Evolutionary conservation across 2,888 invertebrate species (phyloP), one percentile per base, ranked within the genome.

Genomic region (Drosophila testacea): DNA sequence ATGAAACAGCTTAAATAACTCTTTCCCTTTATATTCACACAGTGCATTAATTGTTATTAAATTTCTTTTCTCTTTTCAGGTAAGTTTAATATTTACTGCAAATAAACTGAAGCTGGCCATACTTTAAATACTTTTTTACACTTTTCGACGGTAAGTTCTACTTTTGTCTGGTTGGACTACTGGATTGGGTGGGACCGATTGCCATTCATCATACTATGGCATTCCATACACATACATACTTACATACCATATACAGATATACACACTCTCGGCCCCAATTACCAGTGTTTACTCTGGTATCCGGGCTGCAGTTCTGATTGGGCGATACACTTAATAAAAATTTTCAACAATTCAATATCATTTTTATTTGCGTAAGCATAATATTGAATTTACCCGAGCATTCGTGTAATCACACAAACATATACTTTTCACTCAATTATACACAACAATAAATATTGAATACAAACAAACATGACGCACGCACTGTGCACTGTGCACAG

Each of bases 351-450:
- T 84, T 84, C 82, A 84, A 84, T 82, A 83, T 83, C 84, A 83
- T 87, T 87, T 87, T 83, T 83, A 83, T 87, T 83, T 84, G 84
- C 82, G 50, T 65, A 70, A 68, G 59, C 70, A 81, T 81, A 83
- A 83, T 83, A 83, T 84, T 84, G 88, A 74, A 82, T 80, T 74
- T 87, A 30, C 55, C 55, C 41, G 36, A 30, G 61, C 61, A 52
- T 52, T 65, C 59, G 63, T 75, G 79, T 85, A 85, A 85, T 79
- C 88, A 83, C 70, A 79, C 81, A 81, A 71, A 83, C 78, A 88
- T 83, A 88, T 83, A 80, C 74, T 85, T 85, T 85, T 85, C 85
- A 85, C 85, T 88, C 85, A 85, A 85, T 85, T 85, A 85, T 85
- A 85, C 88, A 88, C 79, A 83, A 83, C 87, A 83, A 87, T 87